These are phyloP conservation scores for Notoglanidium macrostoma DNA, from an alignment of 2,797 vertebrate species.

Conservation along the genomic window DNA sequence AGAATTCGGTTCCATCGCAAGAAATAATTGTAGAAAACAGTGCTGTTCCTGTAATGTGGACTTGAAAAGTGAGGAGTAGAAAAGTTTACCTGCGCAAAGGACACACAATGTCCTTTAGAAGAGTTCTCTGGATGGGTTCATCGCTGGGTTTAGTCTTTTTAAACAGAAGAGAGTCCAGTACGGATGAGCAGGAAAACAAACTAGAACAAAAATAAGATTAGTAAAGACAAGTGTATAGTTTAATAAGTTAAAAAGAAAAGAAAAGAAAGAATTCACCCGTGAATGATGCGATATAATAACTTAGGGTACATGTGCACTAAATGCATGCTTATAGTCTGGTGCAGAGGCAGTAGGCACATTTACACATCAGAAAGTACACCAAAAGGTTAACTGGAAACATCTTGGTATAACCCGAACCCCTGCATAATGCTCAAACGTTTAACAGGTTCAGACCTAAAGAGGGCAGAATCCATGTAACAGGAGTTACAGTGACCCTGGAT, in stretches of 20 bases:
- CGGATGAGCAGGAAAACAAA: slow-evolving; percentile 87
- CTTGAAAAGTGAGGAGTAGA: background rate
- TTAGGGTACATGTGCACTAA: background rate
- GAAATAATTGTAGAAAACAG: background rate
- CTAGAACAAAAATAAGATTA: slow-evolving; percentile 63
- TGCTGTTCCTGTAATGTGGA: background rate
- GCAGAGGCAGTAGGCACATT: background rate
- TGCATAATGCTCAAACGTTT: background rate
- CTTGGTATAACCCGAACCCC: background rate
- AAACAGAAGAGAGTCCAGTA: slow-evolving; percentile 87
- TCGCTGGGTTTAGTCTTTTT: slow-evolving; percentile 72
- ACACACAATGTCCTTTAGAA: slow-evolving; percentile 84
- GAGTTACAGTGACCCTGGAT: slow-evolving; percentile 93
- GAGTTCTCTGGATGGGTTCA: slow-evolving; percentile 78
- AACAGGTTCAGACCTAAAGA: slow-evolving; percentile 79
- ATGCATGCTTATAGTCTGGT: background rate
- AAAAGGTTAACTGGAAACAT: background rate
- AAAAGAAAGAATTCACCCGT: background rate
- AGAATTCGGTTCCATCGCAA: background rate
- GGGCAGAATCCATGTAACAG: slow-evolving; percentile 90
- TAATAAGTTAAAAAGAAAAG: background rate
- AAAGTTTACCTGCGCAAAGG: slow-evolving; percentile 82
- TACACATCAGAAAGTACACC: background rate
- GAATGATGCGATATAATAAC: background rate
- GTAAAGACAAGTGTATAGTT: background rate